Percentiles rank a stretch among this genome's conserved stretches.
phyloP scores from a whole-genome alignment of 2,797 vertebrate species.

The Nothura maculosa region DNA sequence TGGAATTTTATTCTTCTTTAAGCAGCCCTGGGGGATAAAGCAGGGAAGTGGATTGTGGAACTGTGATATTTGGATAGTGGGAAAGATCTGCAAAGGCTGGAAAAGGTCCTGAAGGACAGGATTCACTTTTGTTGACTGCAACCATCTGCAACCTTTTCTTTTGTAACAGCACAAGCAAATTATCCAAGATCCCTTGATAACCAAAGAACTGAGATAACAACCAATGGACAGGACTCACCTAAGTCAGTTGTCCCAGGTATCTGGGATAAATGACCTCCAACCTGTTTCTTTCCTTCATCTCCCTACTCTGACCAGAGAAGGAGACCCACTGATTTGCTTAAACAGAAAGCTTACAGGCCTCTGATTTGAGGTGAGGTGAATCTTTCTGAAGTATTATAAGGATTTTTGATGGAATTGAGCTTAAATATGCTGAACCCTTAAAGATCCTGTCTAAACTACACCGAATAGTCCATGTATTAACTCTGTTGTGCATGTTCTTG shows the following conservation, averaged over 20 bases:
- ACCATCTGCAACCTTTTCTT: neutral
- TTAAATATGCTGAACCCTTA: neutral
- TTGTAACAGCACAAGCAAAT: neutral
- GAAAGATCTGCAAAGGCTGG: neutral
- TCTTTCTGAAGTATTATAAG: neutral
- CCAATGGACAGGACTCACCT: neutral
- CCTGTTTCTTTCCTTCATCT: neutral
- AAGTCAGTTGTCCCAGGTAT: neutral
- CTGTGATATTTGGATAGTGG: neutral
- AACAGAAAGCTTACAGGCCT: neutral
- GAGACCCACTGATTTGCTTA: neutral
- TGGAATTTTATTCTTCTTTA: neutral
- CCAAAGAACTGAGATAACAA: neutral
- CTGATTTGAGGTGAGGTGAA: neutral
- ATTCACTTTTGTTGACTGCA: neutral
- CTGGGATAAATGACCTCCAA: neutral
- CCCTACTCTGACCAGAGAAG: neutral
- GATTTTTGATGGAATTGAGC: neutral
- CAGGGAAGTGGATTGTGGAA: neutral
- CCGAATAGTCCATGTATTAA: neutral
- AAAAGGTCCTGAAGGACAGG: neutral
- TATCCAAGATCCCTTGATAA: neutral
- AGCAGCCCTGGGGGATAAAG: rapidly evolving
- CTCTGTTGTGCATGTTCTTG: neutral
- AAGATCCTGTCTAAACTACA: neutral